A percentile compares a stretch with the other conserved stretches of the same genome.
Conservation (phyloP, 2,888 invertebrate species). For the Sarcophaga rosellei region DNA sequence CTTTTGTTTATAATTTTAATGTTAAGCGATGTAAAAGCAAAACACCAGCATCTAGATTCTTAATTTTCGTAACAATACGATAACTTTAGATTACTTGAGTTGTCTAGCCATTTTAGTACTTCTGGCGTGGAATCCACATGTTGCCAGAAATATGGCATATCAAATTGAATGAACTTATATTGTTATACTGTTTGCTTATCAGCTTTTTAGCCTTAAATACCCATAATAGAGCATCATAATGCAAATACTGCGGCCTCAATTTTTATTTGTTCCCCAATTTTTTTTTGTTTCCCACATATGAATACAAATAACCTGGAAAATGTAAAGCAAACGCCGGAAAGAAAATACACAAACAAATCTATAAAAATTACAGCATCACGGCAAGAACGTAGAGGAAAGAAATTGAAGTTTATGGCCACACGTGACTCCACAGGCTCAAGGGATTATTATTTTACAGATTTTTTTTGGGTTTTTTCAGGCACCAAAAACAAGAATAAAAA, state of each 20-base stretch:
- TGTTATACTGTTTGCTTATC: too few relatives aligned
- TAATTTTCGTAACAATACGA: too few relatives aligned
- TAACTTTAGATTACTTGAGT: too few relatives aligned
- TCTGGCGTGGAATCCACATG: too few relatives aligned
- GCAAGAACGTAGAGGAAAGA: neutral
- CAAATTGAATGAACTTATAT: too few relatives aligned
- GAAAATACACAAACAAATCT: neutral
- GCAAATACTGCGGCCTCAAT: constrained; percentile 14
- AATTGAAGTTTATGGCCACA: constrained; percentile 67
- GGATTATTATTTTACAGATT: constrained; percentile 70
- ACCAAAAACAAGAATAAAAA: constrained; percentile 21
- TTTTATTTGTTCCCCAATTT: neutral
- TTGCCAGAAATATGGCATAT: too few relatives aligned
- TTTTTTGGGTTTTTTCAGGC: constrained; percentile 59
- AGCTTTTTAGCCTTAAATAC: neutral
- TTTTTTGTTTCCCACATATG: constrained; percentile 51
- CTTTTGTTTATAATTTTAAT: too few relatives aligned
- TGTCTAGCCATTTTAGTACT: too few relatives aligned
- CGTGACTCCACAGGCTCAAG: constrained; percentile 69
- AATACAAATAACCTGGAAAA: constrained; percentile 57
- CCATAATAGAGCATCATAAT: constrained; percentile 15
- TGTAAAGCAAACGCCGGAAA: constrained; percentile 33
- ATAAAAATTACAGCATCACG: constrained; percentile 51
- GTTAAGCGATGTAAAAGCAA: too few relatives aligned
- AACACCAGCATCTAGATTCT: too few relatives aligned